phyloP scores from a whole-genome alignment of 1,140 invertebrate genomes.

The Glossosoma conforme region DNA sequence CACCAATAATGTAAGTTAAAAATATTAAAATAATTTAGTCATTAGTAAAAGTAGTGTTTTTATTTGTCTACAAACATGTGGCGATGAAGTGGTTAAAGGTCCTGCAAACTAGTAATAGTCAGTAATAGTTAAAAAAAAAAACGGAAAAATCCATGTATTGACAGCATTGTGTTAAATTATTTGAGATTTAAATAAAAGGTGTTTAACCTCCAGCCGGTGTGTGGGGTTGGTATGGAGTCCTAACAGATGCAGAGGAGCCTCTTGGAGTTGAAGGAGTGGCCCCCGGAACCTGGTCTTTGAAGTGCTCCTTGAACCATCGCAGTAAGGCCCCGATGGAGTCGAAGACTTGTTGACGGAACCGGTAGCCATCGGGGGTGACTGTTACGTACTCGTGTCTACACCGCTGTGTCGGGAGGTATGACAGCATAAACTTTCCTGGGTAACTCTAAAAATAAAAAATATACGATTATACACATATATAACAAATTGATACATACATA shows the following conservation, averaged over 20 bases:
- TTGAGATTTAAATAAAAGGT: too few species aligned
- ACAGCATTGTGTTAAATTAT: too few species aligned
- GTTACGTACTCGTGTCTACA: conserved; percentile 89
- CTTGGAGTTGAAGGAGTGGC: conserved; percentile 67
- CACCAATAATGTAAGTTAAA: too few species aligned
- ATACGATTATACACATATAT: conserved; percentile 7
- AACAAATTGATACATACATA: too few species aligned
- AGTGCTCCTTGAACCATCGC: conserved; percentile 98
- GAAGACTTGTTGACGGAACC: conserved; percentile 86
- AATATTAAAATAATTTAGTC: too few species aligned
- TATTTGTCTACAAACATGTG: too few species aligned
- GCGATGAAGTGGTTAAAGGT: too few species aligned
- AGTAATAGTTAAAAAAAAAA: too few species aligned
- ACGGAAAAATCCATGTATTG: too few species aligned
- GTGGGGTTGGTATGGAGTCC: conserved; percentile 67
- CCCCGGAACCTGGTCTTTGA: conserved; percentile 80
- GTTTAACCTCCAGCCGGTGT: conserved; percentile 46
- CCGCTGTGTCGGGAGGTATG: conserved; percentile 82
- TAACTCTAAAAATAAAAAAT: conserved; percentile 56
- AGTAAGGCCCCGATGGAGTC: conserved; percentile 77
- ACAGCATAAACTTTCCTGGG: conserved; percentile 93
- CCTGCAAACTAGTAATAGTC: too few species aligned
- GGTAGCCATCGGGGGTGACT: conserved; percentile 87
- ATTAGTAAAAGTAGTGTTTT: too few species aligned
- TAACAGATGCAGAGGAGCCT: conserved; percentile 51